Conservation (phyloP, 2,113 vertebrate genomes). For the Tupaia chinensis region DNA sequence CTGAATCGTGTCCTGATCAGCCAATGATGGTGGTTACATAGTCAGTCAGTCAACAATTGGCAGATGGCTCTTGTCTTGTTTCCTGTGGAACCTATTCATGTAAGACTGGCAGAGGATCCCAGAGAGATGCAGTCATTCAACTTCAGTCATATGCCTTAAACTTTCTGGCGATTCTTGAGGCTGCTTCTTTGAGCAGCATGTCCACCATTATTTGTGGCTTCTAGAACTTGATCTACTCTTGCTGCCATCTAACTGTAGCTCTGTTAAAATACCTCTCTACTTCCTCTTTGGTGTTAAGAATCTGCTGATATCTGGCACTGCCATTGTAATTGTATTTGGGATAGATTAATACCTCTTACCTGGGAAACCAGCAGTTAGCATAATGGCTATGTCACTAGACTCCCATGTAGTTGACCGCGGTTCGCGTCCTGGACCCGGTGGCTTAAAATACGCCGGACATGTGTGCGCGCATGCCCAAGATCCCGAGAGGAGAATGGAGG, state of each 20-base stretch:
- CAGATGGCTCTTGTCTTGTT: neutral
- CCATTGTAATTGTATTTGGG: neutral
- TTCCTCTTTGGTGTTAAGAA: neutral
- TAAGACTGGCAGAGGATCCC: neutral
- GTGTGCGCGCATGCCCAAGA: too few relatives aligned
- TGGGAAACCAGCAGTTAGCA: too few relatives aligned
- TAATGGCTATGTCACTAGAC: too few relatives aligned
- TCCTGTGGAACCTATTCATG: neutral
- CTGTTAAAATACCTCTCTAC: neutral
- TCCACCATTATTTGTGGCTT: neutral
- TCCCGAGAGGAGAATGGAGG: too few relatives aligned
- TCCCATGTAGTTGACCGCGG: too few relatives aligned
- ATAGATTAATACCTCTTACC: neutral
- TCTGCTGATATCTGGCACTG: neutral
- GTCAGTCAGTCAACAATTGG: neutral
- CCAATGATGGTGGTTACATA: neutral
- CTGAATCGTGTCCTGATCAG: neutral
- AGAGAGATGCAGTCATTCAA: neutral
- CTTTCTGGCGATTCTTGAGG: neutral
- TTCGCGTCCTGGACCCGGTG: too few relatives aligned
- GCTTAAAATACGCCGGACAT: too few relatives aligned
- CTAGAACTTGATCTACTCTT: neutral
- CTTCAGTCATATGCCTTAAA: neutral
- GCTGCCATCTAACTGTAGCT: neutral
- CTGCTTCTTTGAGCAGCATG: neutral